Evolutionary conservation across 1,140 invertebrate species (phyloP), one percentile per base, ranked within the genome.

Genomic region (Acyrthosiphon pisum): DNA sequence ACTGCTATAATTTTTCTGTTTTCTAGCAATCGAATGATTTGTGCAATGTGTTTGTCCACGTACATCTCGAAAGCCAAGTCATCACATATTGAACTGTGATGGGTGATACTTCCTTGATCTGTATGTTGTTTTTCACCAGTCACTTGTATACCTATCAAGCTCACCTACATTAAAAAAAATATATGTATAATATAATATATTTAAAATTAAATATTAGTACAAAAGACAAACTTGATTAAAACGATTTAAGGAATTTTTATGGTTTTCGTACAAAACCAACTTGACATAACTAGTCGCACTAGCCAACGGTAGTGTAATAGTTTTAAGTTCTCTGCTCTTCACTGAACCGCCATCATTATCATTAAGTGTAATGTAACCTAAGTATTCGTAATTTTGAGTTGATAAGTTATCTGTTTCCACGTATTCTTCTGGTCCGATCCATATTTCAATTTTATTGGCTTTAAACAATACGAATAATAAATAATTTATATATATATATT

Each of bases 21-120:
- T 95, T 99, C 98, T 95, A 99, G 96, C 94, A 97, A 97, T 30
- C 98, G 96, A n/a, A 99, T 98, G 84, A 98, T 96, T 94, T 97
- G 97, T 0, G 98, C 98, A 9, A 99, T 97, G 94, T 99, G 98
- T n/a, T 97, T 97, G 95, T 99, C 98, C 20, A 99, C 98, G 94
- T 99, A 99, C 98, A 99, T 99, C 90, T 98, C 98, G 95, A 99
- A 99, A 0, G 98, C 97, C n/a, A 99, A 95, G 95, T 99, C 98
- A 95, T 99, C 98, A 94, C 98, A 98, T 0, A 98, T 97, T 3
- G 98, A 99, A 93, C 81, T 84, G 97, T 97, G 93, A 97, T 81
- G 56, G 68, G 88, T 20, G 91, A 76, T 60, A 41, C 46, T 44
- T 76, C 81, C 92, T 90, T 90, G 93, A 23, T 90, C 91, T 35